phyloP scores from a whole-genome alignment of 2,797 vertebrate genomes.

The Lemur catta region DNA sequence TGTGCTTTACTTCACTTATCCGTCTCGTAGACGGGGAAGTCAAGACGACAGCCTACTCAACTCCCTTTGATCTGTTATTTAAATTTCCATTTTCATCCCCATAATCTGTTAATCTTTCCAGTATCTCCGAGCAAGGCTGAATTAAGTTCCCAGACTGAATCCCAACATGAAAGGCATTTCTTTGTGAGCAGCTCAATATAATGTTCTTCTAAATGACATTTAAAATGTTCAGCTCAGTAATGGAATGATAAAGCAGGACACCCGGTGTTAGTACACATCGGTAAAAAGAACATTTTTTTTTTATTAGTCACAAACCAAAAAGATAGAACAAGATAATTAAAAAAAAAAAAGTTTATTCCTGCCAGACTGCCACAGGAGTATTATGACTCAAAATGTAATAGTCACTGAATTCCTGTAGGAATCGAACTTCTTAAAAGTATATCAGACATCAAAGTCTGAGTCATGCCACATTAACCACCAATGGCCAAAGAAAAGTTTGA shows the following conservation, averaged over 20 bases:
- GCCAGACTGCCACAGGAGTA: conserved; percentile 71
- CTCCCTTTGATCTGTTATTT: conserved; percentile 68
- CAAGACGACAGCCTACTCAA: conserved; percentile 34
- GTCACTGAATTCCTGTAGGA: conserved; percentile 81
- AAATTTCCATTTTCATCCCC: conserved; percentile 67
- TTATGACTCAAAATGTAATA: conserved; percentile 79
- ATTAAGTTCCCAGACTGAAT: conserved; percentile 72
- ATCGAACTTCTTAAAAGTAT: conserved; percentile 77
- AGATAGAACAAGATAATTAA: conserved; percentile 66
- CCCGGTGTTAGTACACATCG: conserved; percentile 58
- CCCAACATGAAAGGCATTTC: conserved; percentile 71
- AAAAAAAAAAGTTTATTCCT: conserved; percentile 70
- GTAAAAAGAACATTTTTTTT: conserved; percentile 67
- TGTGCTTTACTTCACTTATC: conserved; percentile 44
- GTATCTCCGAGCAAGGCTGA: conserved; percentile 65
- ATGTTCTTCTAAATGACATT: conserved; percentile 75
- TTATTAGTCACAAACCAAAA: conserved; percentile 77
- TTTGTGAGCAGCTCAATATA: conserved; percentile 67
- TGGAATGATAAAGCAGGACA: conserved; percentile 72
- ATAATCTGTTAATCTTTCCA: conserved; percentile 75
- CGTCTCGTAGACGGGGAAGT: conserved; percentile 25
- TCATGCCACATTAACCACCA: conserved; percentile 80
- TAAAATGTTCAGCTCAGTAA: conserved; percentile 62
- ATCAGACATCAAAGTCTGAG: conserved; percentile 79
- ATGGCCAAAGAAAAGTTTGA: conserved; percentile 78